Evolutionary conservation across 2,113 vertebrate species (phyloP).

Genomic region (Brachionichthys hirsutus): DNA sequence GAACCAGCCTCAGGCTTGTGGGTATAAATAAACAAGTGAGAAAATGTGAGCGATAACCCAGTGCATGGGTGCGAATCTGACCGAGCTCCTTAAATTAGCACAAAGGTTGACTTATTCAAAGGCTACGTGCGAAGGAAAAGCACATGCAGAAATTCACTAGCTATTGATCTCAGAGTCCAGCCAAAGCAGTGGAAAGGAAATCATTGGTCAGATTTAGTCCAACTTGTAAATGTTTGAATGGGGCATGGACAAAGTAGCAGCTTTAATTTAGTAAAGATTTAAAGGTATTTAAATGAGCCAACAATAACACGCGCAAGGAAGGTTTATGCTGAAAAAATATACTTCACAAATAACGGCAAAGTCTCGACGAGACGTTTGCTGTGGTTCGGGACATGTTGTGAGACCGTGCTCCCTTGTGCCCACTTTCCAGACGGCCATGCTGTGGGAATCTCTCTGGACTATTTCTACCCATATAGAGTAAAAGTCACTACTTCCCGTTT

Average conservation of each 20-base stretch:
- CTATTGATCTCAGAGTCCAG: too few relatives aligned
- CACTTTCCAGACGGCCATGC: background rate
- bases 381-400: background rate
- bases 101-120: too few relatives aligned
- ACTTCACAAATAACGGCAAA: background rate
- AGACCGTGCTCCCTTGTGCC: background rate
- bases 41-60: constrained; percentile 9
- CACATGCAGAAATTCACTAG: too few relatives aligned
- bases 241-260: too few relatives aligned
- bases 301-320: background rate
- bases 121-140: too few relatives aligned
- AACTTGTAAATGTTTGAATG: too few relatives aligned
- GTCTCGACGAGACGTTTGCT: background rate
- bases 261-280: too few relatives aligned
- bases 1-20: constrained; percentile 59
- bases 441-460: background rate
- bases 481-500: background rate
- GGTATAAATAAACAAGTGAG: constrained; percentile 26
- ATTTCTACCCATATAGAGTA: background rate
- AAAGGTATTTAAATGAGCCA: background rate
- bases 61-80: background rate
- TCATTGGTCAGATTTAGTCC: too few relatives aligned
- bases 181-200: too few relatives aligned
- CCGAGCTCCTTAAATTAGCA: too few relatives aligned
- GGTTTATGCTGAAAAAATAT: background rate